Base-by-base conservation (phyloP, 2,888 invertebrate species). In the Calliphora vomitoria region DNA sequence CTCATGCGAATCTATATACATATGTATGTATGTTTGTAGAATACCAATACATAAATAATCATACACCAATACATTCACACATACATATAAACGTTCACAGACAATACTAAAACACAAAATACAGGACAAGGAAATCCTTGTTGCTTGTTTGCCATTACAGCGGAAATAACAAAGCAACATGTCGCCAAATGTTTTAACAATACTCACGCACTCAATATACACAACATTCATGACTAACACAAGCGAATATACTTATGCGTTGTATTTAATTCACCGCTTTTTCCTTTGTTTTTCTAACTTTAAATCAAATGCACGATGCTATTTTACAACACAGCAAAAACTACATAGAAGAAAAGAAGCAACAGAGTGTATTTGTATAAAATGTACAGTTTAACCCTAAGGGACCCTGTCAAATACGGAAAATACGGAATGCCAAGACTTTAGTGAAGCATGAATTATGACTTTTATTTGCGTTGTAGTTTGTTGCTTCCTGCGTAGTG, bases 391-490 rank as follows among this genome's bases (percentile, higher is more conserved):
- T 86, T 80, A 86, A 80, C 82, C 64, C 79, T 69, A 55, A 86
- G 69, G 86, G 86, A 71, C 8, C 68, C 69, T 44, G 69, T 82
- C 60, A 66, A 69, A 64, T 76, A 11, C 20, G 53, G 35, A n/a
- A n/a, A 82, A 82, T 66, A 82, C 41, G 18, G 60, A 81, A 78
- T 66, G 86, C 47, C 69, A 86, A 75, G 78, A 75, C 69, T 75
- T 74, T 31, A 75, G 74, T 79, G 64, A 79, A 80, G 74, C 82
- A 86, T 82, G 79, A 86, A 82, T 82, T 86, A 82, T 86, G 86
- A 82, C 64, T 62, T 80, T 80, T 85, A 85, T 86, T 86, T 86
- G 82, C 79, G 86, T 75, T 75, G 68, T 86, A 69, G 68, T 86
- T 82, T 82, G 72, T 82, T 86, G 72, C 38, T 86, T 86, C 38